Evolutionary conservation across 2,797 vertebrate genomes (phyloP), one percentile per base, ranked within the genome.

Genomic region (Benthosema pterotum): DNA sequence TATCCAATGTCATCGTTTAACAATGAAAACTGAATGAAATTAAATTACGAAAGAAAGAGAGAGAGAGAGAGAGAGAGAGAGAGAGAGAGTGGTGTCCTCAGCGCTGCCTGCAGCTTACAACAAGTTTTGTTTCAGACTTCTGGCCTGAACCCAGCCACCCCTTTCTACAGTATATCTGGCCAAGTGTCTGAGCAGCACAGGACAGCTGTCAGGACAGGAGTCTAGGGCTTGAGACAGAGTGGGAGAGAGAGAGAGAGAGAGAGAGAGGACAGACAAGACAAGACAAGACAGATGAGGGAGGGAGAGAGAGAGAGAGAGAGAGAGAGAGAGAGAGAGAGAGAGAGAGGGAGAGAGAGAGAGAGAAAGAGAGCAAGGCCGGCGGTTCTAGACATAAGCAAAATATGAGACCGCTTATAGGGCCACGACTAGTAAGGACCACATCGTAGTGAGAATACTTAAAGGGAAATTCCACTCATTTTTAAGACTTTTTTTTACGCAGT

Each of bases 141-240:
- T 87, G 88, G 86, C 87, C 61, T 52, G 16, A 67, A 61, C 84
- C 84, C 85, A 86, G 86, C 60, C 69, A 71, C 70, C 63, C 74
- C 75, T 72, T n/a, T n/a, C n/a, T n/a, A n/a, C n/a, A n/a, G n/a
- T n/a, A n/a, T 80, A 74, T 80, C 78, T 85, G 86, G 87, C 87
- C 77, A 47, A 80, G 76, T 42, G 84, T 86, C 85, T 79, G 72
- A 76, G 78, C 77, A n/a, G 22, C 5, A 78, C 51, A 75, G 84
- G 85, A 85, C 85, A 88, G 85, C 88, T 87, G 89, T 87, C 87
- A 78, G 73, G 83, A 80, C 80, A 61, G 46, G 76, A 81, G 79
- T 81, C 79, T 70, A 53, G 15, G 78, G 72, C 83, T 81, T 72
- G 77, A 85, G 72, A 72, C 68, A 77, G 80, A 88, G 85, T 83